Conservation (phyloP, 2,888 invertebrate species). For the Plebejus anna region DNA sequence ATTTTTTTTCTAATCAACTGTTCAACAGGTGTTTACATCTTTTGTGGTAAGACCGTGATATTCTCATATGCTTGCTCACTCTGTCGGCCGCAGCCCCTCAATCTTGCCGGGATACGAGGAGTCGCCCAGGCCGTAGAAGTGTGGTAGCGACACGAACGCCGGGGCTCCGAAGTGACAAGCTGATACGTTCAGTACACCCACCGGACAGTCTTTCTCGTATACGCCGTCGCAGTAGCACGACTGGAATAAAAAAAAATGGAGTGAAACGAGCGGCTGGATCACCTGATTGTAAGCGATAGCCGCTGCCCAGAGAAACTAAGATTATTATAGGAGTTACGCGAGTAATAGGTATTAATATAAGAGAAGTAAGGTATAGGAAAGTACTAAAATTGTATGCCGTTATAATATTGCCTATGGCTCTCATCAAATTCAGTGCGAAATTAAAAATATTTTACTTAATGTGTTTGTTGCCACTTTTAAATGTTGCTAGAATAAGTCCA, state of each 20-base stretch:
- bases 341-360: no score
- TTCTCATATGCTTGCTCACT: constrained; percentile 48
- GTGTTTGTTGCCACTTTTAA: neutral
- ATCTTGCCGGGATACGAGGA: constrained; percentile 81
- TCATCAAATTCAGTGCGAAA: neutral
- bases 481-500: no score
- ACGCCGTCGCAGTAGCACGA: constrained; percentile 83
- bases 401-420: no score
- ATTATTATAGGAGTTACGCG: no score
- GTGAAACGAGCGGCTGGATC: neutral
- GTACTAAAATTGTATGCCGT: no score
- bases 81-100: constrained; percentile 83
- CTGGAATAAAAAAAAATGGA: constrained; percentile 43
- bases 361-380: no score
- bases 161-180: constrained; percentile 88
- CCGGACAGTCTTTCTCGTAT: constrained; percentile 64
- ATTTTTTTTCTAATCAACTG: no score
- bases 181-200: constrained; percentile 86
- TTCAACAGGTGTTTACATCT: no score
- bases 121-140: constrained; percentile 86
- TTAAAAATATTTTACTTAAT: neutral
- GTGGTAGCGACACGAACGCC: constrained; percentile 89
- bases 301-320: no score
- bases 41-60: no score
- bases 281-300: neutral